These are phyloP conservation scores for Nannospalax galili DNA, from an alignment of 2,113 vertebrate genomes.

Conservation along the genomic window DNA sequence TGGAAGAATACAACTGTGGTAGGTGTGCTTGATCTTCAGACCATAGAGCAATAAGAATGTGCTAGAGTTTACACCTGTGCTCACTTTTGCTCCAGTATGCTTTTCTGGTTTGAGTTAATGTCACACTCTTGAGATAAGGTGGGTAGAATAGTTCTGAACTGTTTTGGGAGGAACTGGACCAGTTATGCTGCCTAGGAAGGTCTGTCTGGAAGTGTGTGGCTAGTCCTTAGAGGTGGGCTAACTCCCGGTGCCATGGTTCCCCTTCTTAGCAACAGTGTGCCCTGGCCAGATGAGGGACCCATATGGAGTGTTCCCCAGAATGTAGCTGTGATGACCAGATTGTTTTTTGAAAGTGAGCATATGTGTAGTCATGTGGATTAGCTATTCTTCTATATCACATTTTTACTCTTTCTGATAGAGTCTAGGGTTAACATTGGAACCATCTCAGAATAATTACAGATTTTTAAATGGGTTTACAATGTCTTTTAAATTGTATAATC, in stretches of 20 bases:
- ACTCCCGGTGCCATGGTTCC: background rate
- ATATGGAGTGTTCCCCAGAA: background rate
- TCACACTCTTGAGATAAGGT: slow-evolving; percentile 26
- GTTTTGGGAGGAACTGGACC: background rate
- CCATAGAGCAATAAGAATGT: slow-evolving; percentile 84
- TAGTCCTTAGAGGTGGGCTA: background rate
- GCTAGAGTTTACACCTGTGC: slow-evolving; percentile 77
- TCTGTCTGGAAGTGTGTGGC: background rate
- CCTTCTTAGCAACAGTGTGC: slow-evolving; percentile 34
- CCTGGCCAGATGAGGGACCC: slow-evolving; percentile 17
- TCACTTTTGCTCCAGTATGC: slow-evolving; percentile 50
- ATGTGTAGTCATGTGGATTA: background rate
- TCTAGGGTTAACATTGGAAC: background rate
- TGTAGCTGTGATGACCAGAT: slow-evolving; percentile 1
- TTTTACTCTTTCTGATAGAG: background rate
- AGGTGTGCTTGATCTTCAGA: slow-evolving; percentile 69
- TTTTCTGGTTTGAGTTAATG: slow-evolving; percentile 63
- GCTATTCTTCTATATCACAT: background rate
- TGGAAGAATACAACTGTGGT: slow-evolving; percentile 30
- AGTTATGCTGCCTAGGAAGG: background rate
- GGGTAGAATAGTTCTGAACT: background rate
- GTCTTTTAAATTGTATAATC: slow-evolving; percentile 8
- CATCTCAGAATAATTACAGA: slow-evolving; percentile 25
- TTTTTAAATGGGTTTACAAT: background rate
- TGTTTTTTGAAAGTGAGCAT: slow-evolving; percentile 39